A percentile compares a stretch with the other conserved stretches of the same genome.
Evolutionary conservation across 1,140 invertebrate species (phyloP).

Genomic region (Oncopodura yosiiana): DNA sequence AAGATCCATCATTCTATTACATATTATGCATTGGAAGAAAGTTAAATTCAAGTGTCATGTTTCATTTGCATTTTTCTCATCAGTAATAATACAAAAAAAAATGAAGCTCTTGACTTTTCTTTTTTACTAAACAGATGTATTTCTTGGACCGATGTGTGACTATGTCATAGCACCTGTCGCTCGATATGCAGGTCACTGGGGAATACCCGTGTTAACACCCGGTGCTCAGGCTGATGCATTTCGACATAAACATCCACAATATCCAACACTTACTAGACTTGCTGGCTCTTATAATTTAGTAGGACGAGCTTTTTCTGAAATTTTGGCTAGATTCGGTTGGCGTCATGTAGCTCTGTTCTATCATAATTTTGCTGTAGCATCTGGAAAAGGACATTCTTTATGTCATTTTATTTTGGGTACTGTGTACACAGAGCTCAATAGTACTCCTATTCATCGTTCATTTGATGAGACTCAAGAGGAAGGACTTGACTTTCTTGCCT

Average conservation of each 20-base stretch:
- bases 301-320: slow-evolving; percentile 51
- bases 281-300: slow-evolving; percentile 40
- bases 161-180: slow-evolving; percentile 84
- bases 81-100: too few species aligned
- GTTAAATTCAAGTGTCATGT: too few species aligned
- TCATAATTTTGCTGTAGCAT: slow-evolving; percentile 52
- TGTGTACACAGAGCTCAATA: slow-evolving; percentile 53
- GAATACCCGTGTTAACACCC: slow-evolving; percentile 73
- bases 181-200: slow-evolving; percentile 75
- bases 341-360: slow-evolving; percentile 56
- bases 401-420: slow-evolving; percentile 63
- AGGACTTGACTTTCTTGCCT: slow-evolving; percentile 23
- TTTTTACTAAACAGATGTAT: slow-evolving; percentile 67
- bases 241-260: slow-evolving; percentile 53
- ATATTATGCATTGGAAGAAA: too few species aligned
- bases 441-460: slow-evolving; percentile 48
- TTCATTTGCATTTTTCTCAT: too few species aligned
- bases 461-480: slow-evolving; percentile 48
- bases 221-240: slow-evolving; percentile 62
- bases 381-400: slow-evolving; percentile 49
- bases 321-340: slow-evolving; percentile 63
- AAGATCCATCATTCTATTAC: too few species aligned
- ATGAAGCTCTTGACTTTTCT: too few species aligned
- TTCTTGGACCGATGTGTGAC: slow-evolving; percentile 82
- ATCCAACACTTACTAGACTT: slow-evolving; percentile 57